Base-by-base conservation (phyloP, 2,113 vertebrate species). In the Thymallus thymallus region DNA sequence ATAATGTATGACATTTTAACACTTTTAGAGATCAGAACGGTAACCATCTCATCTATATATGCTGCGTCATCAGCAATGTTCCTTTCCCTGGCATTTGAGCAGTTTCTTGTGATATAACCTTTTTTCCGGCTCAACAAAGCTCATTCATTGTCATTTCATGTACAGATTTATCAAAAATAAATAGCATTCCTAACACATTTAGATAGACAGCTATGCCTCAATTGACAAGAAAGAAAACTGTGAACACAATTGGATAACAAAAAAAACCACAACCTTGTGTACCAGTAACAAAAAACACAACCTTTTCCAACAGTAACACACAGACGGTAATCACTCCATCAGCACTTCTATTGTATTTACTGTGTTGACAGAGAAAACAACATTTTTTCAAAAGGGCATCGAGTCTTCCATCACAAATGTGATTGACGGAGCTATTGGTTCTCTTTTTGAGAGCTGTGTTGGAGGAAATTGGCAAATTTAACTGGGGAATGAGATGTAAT, bases 1-100 rank as follows among this genome's bases (percentile, higher is more conserved):
- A 83, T 80, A 62, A 68, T 83, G 81, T 68, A 85, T 79, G 67
- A 23, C n/a, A 56, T 76, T 71, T 69, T 77, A 68, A 61, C 80
- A 84, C 82, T 84, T 84, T 82, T 71, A 77, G 61, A 75, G 66
- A 60, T 60, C 56, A 60, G 23, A 60, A 51, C 18, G 48, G 48
- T 18, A 60, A 60, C 56, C 16, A 41, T 41, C 35, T 41, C 35
- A 41, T 26, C 26, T 26, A 26, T 41, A 41, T 41, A 41, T 41
- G 35, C 35, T 41, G 35, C 56, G 10, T 68, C 41, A 62, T 60
- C 20, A 63, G 45, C 7, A 2, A 14, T 30, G 32, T 64, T 73
- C 48, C 35, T 23, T 7, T 46, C 20, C 9, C n/a, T 60, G 56
- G 48, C 56, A 60, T 22, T 60, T 60, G 4, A 5, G 20, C 13